phyloP scores from a whole-genome alignment of 2,797 vertebrate genomes.

The Meriones psammophilus region DNA sequence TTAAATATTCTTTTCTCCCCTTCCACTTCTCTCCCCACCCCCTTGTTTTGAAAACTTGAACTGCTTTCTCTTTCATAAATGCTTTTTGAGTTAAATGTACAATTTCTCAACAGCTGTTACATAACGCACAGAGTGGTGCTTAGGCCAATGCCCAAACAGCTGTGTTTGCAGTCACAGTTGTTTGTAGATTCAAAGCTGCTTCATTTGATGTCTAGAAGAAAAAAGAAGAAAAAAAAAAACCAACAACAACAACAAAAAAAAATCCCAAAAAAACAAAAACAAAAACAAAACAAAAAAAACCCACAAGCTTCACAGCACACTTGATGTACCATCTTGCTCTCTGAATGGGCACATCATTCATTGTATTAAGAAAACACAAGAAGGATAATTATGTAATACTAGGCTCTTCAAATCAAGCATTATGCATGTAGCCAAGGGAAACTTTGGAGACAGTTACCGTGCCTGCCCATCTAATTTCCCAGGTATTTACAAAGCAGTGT shows the following conservation, averaged over 20 bases:
- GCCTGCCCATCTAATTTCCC: slow-evolving; percentile 28
- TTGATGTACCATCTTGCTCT: not conserved
- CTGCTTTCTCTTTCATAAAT: slow-evolving; percentile 72
- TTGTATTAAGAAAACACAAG: not conserved
- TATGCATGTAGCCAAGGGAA: slow-evolving; percentile 10
- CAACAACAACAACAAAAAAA: not conserved
- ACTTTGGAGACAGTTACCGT: slow-evolving; percentile 48
- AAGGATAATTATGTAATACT: slow-evolving; percentile 43
- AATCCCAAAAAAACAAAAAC: no score
- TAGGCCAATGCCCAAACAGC: slow-evolving; percentile 61
- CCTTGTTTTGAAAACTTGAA: not conserved
- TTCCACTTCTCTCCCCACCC: not conserved
- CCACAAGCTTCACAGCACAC: slow-evolving; percentile 26
- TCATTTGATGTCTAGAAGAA: slow-evolving; percentile 49
- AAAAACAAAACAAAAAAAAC: not conserved
- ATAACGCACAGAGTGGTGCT: slow-evolving; percentile 53
- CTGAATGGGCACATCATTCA: slow-evolving; percentile 36
- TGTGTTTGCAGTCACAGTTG: slow-evolving; percentile 70
- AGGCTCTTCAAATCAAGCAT: slow-evolving; percentile 9
- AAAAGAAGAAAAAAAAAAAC: no score
- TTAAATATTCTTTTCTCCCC: not conserved
- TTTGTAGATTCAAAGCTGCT: slow-evolving; percentile 65
- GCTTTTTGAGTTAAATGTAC: slow-evolving; percentile 71
- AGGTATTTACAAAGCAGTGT: slow-evolving; percentile 66
- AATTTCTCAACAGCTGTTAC: slow-evolving; percentile 81